A percentile compares a stretch with the other conserved stretches of the same genome.
These are phyloP conservation scores for Hylyphantes graminicola DNA, from an alignment of 1,140 invertebrate genomes.

Conservation along the genomic window DNA sequence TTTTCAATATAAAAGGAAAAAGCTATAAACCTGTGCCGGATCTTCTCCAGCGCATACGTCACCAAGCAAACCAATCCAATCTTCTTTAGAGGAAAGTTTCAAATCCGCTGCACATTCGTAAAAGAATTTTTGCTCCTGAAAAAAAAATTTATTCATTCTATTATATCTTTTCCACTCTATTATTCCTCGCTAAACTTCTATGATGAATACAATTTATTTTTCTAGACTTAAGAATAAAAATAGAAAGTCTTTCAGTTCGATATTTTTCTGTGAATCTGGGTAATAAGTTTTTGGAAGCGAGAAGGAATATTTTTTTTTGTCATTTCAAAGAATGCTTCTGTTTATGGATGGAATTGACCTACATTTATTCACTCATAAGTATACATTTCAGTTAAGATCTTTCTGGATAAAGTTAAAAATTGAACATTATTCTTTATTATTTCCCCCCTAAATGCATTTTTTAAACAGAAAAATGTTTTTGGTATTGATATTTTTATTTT, in stretches of 20 bases:
- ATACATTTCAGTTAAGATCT: too few relatives aligned
- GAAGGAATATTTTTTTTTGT: not conserved
- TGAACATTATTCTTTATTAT: too few relatives aligned
- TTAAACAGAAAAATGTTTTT: too few relatives aligned
- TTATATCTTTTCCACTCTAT: too few relatives aligned
- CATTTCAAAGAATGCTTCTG: not conserved
- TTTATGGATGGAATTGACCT: too few relatives aligned
- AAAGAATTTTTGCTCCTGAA: slow-evolving; percentile 5
- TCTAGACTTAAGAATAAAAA: not conserved
- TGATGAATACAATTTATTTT: not conserved
- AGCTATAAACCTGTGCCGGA: not conserved
- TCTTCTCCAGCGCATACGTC: not conserved
- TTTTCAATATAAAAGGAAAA: not conserved
- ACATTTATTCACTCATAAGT: too few relatives aligned
- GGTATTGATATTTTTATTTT: too few relatives aligned
- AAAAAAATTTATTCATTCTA: not conserved
- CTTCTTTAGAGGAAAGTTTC: not conserved
- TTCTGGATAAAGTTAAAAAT: too few relatives aligned
- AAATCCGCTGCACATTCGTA: not conserved
- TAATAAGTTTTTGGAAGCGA: not conserved
- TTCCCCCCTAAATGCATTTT: too few relatives aligned
- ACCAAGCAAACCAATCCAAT: not conserved
- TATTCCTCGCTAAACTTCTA: too few relatives aligned
- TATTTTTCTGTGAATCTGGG: not conserved
- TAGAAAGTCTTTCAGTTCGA: not conserved